Evolutionary conservation across 2,113 vertebrate genomes (phyloP).

Genomic region (Manacus vitellinus): DNA sequence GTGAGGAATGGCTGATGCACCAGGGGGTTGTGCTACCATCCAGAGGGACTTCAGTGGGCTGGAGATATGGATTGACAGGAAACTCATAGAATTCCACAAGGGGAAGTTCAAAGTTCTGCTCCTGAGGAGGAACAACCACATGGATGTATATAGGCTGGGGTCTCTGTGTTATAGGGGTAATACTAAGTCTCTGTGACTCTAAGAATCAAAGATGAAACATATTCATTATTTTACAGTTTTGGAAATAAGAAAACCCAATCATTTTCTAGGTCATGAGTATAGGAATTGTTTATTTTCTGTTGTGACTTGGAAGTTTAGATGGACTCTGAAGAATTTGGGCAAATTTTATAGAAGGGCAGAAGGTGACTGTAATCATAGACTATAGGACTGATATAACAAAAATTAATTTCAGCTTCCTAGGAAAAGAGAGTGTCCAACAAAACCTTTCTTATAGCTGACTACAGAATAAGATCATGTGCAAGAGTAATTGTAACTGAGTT

Average conservation of each 20-base stretch:
- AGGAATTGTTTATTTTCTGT: background rate
- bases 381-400: background rate
- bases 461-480: background rate
- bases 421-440: background rate
- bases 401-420: background rate
- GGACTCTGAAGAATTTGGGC: background rate
- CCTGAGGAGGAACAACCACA: background rate
- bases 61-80: background rate
- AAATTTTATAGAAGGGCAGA: background rate
- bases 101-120: background rate
- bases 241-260: background rate
- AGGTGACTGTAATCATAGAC: background rate
- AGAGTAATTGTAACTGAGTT: background rate
- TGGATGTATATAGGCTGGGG: fast-evolving
- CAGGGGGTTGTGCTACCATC: background rate
- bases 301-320: background rate
- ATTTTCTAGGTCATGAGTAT: background rate
- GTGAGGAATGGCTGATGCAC: background rate
- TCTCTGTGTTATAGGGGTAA: background rate
- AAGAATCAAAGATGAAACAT: background rate
- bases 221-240: background rate
- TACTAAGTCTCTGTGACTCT: background rate
- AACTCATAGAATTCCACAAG: background rate
- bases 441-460: background rate
- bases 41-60: background rate